Evolutionary conservation across 2,797 vertebrate species (phyloP).

Genomic region (Enteromius radiatus): DNA sequence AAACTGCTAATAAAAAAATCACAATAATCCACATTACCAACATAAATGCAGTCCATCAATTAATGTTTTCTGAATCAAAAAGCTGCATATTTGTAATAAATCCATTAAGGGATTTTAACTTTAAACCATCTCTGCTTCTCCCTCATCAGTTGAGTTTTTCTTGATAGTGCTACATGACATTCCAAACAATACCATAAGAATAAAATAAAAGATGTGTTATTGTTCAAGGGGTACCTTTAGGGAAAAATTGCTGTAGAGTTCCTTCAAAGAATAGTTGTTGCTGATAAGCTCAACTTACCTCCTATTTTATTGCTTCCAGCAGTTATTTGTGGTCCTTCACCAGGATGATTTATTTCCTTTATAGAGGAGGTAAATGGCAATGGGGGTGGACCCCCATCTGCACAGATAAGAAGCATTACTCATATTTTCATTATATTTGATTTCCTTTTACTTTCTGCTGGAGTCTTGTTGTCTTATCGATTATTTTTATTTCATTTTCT

Average conservation of each 20-base stretch:
- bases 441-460: conserved; percentile 59
- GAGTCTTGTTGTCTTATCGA: not conserved
- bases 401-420: conserved; percentile 67
- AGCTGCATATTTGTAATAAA: not conserved
- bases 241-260: not conserved
- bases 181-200: not conserved
- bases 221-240: not conserved
- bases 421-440: conserved; percentile 60
- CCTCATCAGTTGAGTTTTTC: not conserved
- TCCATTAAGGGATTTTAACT: not conserved
- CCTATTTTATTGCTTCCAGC: conserved; percentile 67
- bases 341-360: conserved; percentile 65
- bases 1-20: not conserved
- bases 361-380: conserved; percentile 71
- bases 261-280: conserved; percentile 60
- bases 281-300: conserved; percentile 70
- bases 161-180: not conserved
- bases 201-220: not conserved
- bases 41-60: not conserved
- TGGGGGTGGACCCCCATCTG: conserved; percentile 66
- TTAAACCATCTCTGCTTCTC: not conserved
- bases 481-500: conserved; percentile 50
- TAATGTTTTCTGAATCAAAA: not conserved
- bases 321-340: conserved; percentile 73
- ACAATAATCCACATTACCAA: not conserved